phyloP scores from a whole-genome alignment of 2,113 vertebrate species.

The Etheostoma spectabile region DNA sequence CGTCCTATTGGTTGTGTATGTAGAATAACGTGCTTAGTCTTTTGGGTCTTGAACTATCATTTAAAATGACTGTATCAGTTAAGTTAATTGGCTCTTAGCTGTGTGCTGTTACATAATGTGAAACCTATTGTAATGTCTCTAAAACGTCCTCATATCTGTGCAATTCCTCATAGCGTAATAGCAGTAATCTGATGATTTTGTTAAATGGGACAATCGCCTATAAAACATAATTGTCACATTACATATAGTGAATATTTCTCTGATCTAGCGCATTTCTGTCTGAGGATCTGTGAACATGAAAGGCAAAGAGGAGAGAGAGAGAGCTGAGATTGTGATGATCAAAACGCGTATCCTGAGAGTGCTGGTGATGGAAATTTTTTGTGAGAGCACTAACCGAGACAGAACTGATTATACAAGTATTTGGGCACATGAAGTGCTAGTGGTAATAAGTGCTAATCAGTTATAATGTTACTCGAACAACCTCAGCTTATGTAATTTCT shows the following conservation, averaged over 20 bases:
- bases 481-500: neutral
- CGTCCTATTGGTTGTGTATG: slow-evolving; percentile 6
- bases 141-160: slow-evolving; percentile 8
- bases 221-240: slow-evolving; percentile 28
- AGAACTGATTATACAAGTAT: neutral
- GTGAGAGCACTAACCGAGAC: neutral
- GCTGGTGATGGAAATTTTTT: neutral
- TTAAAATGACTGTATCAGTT: slow-evolving; percentile 35
- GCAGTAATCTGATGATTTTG: slow-evolving; percentile 28
- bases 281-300: slow-evolving; percentile 11
- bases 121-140: slow-evolving; percentile 25
- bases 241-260: slow-evolving; percentile 5
- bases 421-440: neutral
- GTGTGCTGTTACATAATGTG: slow-evolving; percentile 12
- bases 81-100: slow-evolving; percentile 32
- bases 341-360: neutral
- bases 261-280: slow-evolving; percentile 25
- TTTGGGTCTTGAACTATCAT: slow-evolving; percentile 17
- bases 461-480: neutral
- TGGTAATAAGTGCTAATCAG: neutral
- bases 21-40: neutral
- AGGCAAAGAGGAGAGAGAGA: neutral
- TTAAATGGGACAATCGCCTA: slow-evolving; percentile 7
- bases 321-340: neutral
- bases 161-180: slow-evolving; percentile 16